Evolutionary conservation across 2,113 vertebrate species (phyloP), one percentile per base, ranked within the genome.

Genomic region (Oostethus manadensis): DNA sequence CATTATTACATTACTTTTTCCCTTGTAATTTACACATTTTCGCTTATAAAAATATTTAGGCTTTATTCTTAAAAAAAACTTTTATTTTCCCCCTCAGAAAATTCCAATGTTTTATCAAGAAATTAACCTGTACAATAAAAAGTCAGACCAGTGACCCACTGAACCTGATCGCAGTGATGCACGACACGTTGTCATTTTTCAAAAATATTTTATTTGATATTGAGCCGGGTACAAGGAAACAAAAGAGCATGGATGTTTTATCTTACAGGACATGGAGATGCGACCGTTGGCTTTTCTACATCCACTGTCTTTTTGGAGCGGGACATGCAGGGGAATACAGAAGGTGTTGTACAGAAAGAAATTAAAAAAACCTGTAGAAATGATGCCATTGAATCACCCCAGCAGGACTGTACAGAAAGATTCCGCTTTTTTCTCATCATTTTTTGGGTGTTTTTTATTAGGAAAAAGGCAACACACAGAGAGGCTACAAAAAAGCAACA

Each of bases 161-260:
- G n/a, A n/a, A n/a, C n/a, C n/a, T n/a, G n/a, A n/a, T n/a, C n/a
- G n/a, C n/a, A 48, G 22, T 10, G 29, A 38, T 9, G 33, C 18
- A 6, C 13, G 35, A 57, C n/a, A 57, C 35, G 8, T 10, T 62
- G 63, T 74, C 66, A 76, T 86, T 89, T 91, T 91, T 89, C 56
- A 89, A 91, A 91, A 89, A 88, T 81, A 89, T 89, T 88, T 91
- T 88, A 86, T 90, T 90, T 81, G 67, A 75, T 89, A 90, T 65
- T 86, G 85, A 86, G 90, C 89, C 86, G 83, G 76, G 85, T 82
- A 90, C 83, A 88, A 69, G 76, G 81, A 90, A 89, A 85, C 69
- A 70, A 89, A 88, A 80, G 71, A 85, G 78, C 68, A 83, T 76
- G 79, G 76, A 71, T 81, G 83, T 33, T 20, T 9, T 86, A 86